Percentiles rank a stretch among this genome's conserved stretches.
Conservation (phyloP, 37 sponge, comb jelly and placozoan species). For the Geodia barretti region DNA sequence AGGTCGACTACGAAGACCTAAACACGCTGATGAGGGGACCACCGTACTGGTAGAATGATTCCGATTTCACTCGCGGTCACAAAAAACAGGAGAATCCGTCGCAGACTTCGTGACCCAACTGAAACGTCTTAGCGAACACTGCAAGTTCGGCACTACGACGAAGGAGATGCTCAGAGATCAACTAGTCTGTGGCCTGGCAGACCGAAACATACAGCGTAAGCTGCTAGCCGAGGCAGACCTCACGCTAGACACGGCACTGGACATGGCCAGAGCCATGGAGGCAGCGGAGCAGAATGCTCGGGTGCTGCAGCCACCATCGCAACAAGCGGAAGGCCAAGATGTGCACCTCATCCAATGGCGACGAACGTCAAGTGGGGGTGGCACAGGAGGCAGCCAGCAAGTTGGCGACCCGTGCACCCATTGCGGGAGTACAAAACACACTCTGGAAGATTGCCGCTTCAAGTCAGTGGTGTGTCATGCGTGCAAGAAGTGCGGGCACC, state of each 20-base stretch:
- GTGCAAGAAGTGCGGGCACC: conserved; percentile 16
- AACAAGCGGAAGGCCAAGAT: too few relatives aligned
- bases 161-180: conserved; percentile 23
- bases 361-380: too few relatives aligned
- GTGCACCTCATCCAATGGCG: too few relatives aligned
- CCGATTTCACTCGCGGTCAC: conserved; percentile 14
- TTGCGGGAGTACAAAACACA: conserved; percentile 13
- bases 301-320: too few relatives aligned
- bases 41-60: conserved; percentile 29
- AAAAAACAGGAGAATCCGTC: conserved; percentile 6
- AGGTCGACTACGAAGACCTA: too few relatives aligned
- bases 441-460: neutral
- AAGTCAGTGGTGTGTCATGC: neutral
- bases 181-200: too few relatives aligned
- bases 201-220: too few relatives aligned
- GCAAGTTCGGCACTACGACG: neutral
- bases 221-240: too few relatives aligned
- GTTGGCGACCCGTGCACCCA: neutral
- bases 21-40: too few relatives aligned
- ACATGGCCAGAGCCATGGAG: too few relatives aligned
- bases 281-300: too few relatives aligned
- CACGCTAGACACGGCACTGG: too few relatives aligned
- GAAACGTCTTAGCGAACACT: neutral
- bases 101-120: conserved; percentile 10
- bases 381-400: neutral